These are phyloP conservation scores for Plebejus melissa DNA, from an alignment of 2,888 invertebrate species.

Conservation along the genomic window DNA sequence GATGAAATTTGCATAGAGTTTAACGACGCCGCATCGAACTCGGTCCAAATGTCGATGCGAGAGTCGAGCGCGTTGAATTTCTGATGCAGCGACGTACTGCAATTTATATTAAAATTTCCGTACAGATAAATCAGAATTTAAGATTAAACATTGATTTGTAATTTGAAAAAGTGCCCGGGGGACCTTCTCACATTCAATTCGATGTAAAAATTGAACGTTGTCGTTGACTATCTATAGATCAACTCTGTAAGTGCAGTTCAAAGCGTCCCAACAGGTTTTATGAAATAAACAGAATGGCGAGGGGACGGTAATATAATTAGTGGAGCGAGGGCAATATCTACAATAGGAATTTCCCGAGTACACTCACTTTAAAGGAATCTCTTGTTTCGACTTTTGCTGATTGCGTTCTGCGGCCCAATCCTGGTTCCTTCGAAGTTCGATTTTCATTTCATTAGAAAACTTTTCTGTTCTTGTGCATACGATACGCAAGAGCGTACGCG, in stretches of 20 bases:
- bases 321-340: constrained; percentile 2
- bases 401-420: not conserved
- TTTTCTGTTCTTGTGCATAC: not conserved
- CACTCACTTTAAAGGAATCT: not conserved
- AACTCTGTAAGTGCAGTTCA: not conserved
- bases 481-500: not conserved
- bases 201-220: not conserved
- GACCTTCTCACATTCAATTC: not conserved
- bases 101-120: not conserved
- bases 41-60: constrained; percentile 6
- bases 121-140: not conserved
- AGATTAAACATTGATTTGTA: not conserved
- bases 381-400: not conserved
- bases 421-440: not conserved
- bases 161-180: not conserved
- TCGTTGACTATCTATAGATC: not conserved
- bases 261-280: not conserved
- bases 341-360: not conserved
- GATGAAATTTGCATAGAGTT: constrained; percentile 11
- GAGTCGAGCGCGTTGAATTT: constrained; percentile 6
- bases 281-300: not conserved
- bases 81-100: constrained; percentile 10
- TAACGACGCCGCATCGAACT: not conserved
- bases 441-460: not conserved
- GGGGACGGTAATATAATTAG: constrained; percentile 7